A percentile compares a stretch with the other conserved stretches of the same genome.
phyloP scores from a whole-genome alignment of 2,888 invertebrate species.

The Lacanobia oleracea region DNA sequence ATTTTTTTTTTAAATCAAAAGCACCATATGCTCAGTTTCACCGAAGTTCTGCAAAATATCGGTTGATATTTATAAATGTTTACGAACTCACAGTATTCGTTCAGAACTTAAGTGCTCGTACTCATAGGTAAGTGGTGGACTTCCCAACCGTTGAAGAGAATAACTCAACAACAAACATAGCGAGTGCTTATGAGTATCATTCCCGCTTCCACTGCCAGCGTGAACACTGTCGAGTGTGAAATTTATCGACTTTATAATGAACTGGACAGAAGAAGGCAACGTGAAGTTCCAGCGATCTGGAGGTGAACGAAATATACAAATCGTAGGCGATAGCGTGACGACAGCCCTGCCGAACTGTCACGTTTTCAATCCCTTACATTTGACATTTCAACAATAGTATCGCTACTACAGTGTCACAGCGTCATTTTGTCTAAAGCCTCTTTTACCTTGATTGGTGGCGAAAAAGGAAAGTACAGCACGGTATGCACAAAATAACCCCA shows the following conservation, averaged over 20 bases:
- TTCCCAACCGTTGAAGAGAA: conserved; percentile 2
- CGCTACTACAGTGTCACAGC: too few species aligned
- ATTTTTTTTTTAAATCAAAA: too few species aligned
- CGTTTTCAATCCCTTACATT: too few species aligned
- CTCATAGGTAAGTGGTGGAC: not conserved
- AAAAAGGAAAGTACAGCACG: not conserved
- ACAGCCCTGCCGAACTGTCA: too few species aligned
- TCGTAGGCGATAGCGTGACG: too few species aligned
- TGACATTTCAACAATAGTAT: too few species aligned
- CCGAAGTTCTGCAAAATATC: too few species aligned
- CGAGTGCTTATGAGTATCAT: not conserved
- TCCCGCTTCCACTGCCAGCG: not conserved
- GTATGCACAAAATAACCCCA: too few species aligned
- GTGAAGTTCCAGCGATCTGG: not conserved
- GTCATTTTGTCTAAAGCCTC: too few species aligned
- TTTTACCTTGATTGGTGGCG: too few species aligned
- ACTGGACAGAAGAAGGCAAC: not conserved
- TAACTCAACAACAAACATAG: not conserved
- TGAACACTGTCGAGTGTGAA: not conserved
- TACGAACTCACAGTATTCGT: not conserved
- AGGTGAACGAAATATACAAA: not conserved
- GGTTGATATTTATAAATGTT: too few species aligned
- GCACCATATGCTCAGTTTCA: too few species aligned
- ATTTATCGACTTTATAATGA: not conserved
- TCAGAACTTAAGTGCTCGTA: not conserved